These are phyloP conservation scores for Alectoris magna DNA, from an alignment of 2,797 vertebrate genomes.

Conservation along the genomic window DNA sequence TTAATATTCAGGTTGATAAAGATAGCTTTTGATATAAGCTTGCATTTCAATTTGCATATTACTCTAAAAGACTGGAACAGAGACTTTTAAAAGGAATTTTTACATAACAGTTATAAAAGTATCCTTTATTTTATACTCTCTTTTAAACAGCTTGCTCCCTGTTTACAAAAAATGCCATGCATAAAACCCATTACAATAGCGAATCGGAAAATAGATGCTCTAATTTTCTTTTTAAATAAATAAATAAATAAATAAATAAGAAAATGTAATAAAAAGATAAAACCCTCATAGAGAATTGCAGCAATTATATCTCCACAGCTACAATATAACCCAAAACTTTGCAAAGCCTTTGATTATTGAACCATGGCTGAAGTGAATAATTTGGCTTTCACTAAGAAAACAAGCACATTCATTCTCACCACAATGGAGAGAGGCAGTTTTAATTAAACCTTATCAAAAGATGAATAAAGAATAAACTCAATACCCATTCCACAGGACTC, in stretches of 20 bases:
- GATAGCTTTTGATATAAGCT: background rate
- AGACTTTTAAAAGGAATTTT: background rate
- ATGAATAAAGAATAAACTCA: constrained; percentile 93
- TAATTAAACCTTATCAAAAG: constrained; percentile 98
- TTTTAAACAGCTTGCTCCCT: background rate
- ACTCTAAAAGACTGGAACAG: background rate
- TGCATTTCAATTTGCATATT: background rate
- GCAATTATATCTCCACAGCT: constrained; percentile 88
- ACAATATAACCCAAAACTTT: constrained; percentile 88
- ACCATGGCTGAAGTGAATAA: constrained; percentile 92
- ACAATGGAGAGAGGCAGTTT: constrained; percentile 93
- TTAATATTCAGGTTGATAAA: constrained; percentile 6
- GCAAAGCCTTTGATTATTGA: constrained; percentile 91
- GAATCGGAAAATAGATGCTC: constrained; percentile 70
- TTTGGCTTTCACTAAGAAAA: constrained; percentile 92
- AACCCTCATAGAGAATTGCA: constrained; percentile 77
- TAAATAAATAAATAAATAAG: constrained; percentile 69
- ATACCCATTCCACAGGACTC: constrained; percentile 86
- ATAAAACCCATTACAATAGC: constrained; percentile 48
- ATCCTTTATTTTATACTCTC: background rate
- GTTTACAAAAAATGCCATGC: constrained; percentile 37
- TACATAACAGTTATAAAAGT: background rate
- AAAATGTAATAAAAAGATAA: constrained; percentile 81
- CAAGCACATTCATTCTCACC: constrained; percentile 92
- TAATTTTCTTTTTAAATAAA: constrained; percentile 73